Base-by-base conservation (phyloP, 2,888 invertebrate species). In the Eucriotettix oculatus region DNA sequence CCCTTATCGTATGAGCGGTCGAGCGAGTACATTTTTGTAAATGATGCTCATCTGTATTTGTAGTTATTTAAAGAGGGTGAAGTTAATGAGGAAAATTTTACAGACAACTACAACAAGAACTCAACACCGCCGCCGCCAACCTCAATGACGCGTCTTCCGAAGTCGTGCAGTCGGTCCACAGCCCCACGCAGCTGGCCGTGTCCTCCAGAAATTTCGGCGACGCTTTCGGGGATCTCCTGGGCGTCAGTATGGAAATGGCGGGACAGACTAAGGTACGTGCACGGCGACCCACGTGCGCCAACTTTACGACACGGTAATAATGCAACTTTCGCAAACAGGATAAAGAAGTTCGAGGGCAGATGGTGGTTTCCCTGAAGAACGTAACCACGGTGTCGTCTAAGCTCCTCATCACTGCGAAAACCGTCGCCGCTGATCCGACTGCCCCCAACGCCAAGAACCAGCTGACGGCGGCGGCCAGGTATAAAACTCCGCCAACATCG, bases 361-460 rank as follows among this genome's bases (percentile, higher is more conserved):
- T 96, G 81, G 86, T 95, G 11, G 83, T 85, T 58, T 89, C 91
- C 0, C 78, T 97, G 71, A 89, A 88, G 70, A 87, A 87, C 59
- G 90, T 96, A 1, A 91, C 93, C 0, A 85, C 87, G 64, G 87
- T 86, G 60, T 93, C 93, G 0, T 88, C 89, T 61, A 90, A 90
- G 64, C 79, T 96, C 14, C 77, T 97, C 14, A 82, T 86, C 40
- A 89, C 92, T 0, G 92, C 94, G 59, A 95, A 94, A 73, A 86
- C 87, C 0, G 86, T 92, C 62, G 89, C 93, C 10, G 89, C 90
- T 66, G 95, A 96, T 76, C 86, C 94, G 3, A 83, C 83, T 16
- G 85, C 93, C 56, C 93, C 94, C 0, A 94, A 94, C 71, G 87
- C 91, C 0, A 90, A 88, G 75, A 95, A 94, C 73, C 86, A 92